Percentiles rank a stretch among this genome's conserved stretches.
phyloP scores from a whole-genome alignment of 1,140 invertebrate species.

The Dolichoris vasculosae region DNA sequence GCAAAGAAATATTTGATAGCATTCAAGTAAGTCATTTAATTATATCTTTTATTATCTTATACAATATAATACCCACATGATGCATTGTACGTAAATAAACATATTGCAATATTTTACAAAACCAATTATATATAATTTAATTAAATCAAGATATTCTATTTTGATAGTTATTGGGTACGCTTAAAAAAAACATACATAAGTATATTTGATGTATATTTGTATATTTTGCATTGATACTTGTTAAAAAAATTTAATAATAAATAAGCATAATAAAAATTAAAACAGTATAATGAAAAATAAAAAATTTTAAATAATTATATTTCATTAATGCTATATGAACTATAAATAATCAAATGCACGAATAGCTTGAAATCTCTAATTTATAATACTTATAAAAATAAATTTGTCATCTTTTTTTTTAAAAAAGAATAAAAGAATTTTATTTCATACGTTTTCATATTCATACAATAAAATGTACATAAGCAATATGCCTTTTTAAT shows the following conservation, averaged over 20 bases:
- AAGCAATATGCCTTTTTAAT: too few species aligned
- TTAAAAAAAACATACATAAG: too few species aligned
- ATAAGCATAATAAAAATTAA: background rate
- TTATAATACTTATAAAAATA: too few species aligned
- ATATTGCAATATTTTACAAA: constrained; percentile 73
- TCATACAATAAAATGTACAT: too few species aligned
- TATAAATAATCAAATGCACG: too few species aligned
- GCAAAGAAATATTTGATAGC: constrained; percentile 70
- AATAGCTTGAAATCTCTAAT: too few species aligned
- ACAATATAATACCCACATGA: constrained; percentile 70
- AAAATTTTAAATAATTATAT: too few species aligned
- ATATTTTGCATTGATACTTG: constrained; percentile 51
- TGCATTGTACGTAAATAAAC: constrained; percentile 64
- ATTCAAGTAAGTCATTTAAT: constrained; percentile 73
- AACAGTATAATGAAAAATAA: background rate
- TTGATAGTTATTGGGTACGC: constrained; percentile 61
- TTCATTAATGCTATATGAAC: too few species aligned
- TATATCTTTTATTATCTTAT: constrained; percentile 73
- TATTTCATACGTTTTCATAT: too few species aligned
- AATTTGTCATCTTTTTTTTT: too few species aligned
- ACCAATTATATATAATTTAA: constrained; percentile 73
- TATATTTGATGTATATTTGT: constrained; percentile 36
- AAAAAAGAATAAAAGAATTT: too few species aligned
- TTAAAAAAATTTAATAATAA: constrained; percentile 52
- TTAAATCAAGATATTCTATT: constrained; percentile 67